These are phyloP conservation scores for Saguinus imperator DNA, from an alignment of 2,113 vertebrate species.

Conservation along the genomic window DNA sequence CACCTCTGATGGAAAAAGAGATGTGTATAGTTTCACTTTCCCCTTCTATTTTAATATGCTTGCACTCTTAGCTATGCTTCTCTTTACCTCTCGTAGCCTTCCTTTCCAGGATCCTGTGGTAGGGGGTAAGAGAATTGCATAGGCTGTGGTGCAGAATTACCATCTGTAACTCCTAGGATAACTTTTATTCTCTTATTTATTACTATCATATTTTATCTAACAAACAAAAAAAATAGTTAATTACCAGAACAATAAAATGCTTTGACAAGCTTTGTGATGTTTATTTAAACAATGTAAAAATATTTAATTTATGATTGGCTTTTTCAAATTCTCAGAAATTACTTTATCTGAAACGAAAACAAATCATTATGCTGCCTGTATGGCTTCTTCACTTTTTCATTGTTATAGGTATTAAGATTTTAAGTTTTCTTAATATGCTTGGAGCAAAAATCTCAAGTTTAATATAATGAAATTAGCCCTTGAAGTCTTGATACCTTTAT, in stretches of 20 bases:
- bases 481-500: neutral
- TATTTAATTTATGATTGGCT: neutral
- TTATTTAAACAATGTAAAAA: neutral
- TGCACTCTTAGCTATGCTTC: neutral
- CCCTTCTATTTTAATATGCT: too few species aligned
- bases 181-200: neutral
- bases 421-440: conserved; percentile 64
- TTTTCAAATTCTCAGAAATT: conserved; percentile 57
- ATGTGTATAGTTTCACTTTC: too few species aligned
- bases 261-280: neutral
- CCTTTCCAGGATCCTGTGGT: neutral
- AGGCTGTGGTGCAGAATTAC: neutral
- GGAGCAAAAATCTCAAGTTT: conserved; percentile 53
- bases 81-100: neutral
- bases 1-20: too few species aligned
- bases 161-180: neutral
- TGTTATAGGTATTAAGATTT: conserved; percentile 55
- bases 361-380: conserved; percentile 44
- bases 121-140: neutral
- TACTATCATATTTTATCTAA: neutral
- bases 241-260: neutral
- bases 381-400: conserved; percentile 9
- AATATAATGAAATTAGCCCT: neutral
- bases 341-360: conserved; percentile 23
- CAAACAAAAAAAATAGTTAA: neutral